Conservation (phyloP, 1,140 invertebrate species). For the Fopius arisanus region DNA sequence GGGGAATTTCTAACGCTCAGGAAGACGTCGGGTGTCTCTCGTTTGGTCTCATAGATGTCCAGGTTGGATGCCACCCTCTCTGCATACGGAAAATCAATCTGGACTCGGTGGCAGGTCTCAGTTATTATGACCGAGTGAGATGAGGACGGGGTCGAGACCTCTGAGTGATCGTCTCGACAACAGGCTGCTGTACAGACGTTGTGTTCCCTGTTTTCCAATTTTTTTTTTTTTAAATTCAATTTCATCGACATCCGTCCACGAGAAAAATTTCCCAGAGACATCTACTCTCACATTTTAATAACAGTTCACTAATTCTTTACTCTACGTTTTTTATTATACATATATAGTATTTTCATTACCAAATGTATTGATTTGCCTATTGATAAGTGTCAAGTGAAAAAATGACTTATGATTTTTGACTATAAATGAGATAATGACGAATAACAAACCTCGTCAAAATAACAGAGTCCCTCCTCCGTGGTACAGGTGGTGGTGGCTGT, state of each 20-base stretch:
- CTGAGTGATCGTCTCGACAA: conserved; percentile 58
- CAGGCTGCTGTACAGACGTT: conserved; percentile 58
- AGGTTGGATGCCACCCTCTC: conserved; percentile 52
- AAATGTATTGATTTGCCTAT: too few species aligned
- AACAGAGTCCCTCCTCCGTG: conserved; percentile 55
- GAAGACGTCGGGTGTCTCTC: conserved; percentile 43
- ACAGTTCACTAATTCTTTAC: too few species aligned
- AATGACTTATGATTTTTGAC: too few species aligned
- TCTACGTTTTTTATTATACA: too few species aligned
- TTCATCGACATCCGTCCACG: too few species aligned
- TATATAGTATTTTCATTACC: too few species aligned
- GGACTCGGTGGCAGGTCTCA: conserved; percentile 46
- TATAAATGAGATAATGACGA: too few species aligned
- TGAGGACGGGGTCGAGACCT: conserved; percentile 57
- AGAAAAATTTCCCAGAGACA: too few species aligned
- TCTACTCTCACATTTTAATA: too few species aligned
- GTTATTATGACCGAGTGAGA: conserved; percentile 48
- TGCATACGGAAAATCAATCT: conserved; percentile 51
- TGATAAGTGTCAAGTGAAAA: too few species aligned
- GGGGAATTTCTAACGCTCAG: conserved; percentile 55
- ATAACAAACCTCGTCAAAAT: conserved; percentile 40
- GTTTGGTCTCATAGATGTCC: conserved; percentile 50
- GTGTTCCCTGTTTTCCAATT: conserved; percentile 60
- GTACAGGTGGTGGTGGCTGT: conserved; percentile 61
- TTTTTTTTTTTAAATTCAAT: too few species aligned